A percentile compares a stretch with the other conserved stretches of the same genome.
phyloP scores from a whole-genome alignment of 2,888 invertebrate genomes.

The Dasysyrphus albostriatus region DNA sequence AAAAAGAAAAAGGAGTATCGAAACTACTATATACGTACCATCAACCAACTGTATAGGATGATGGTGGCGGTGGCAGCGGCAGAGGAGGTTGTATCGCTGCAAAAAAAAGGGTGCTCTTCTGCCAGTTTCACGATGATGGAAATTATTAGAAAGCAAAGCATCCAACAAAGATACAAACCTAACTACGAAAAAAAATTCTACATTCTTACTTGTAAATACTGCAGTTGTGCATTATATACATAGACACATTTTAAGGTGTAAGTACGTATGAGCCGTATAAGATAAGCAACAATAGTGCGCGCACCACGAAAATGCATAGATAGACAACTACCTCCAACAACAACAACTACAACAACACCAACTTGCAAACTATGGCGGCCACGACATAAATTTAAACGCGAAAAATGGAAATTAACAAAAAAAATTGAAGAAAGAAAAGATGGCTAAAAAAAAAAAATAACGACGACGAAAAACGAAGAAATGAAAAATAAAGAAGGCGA shows the following conservation, averaged over 20 bases:
- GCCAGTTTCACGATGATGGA: conserved; percentile 43
- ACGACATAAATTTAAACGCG: conserved; percentile 71
- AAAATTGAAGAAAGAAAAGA: conserved; percentile 21
- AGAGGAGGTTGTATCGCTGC: not conserved
- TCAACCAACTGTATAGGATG: not conserved
- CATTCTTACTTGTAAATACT: conserved; percentile 11
- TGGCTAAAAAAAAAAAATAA: conserved; percentile 4
- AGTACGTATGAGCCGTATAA: conserved; percentile 50
- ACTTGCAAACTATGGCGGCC: conserved; percentile 53
- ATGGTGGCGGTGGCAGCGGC: not conserved
- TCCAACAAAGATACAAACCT: conserved; percentile 17
- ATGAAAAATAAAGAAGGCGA: conserved; percentile 5
- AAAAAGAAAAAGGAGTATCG: conserved; percentile 53
- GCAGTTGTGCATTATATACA: conserved; percentile 18
- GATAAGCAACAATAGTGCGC: conserved; percentile 73
- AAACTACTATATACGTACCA: conserved; percentile 29
- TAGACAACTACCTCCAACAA: conserved; percentile 44
- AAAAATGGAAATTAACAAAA: conserved; percentile 42
- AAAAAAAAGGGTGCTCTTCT: conserved; percentile 54
- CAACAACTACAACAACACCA: conserved; percentile 1
- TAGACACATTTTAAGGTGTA: conserved; percentile 37
- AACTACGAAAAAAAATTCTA: conserved; percentile 36
- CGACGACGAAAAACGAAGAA: conserved; percentile 22
- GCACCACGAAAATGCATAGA: conserved; percentile 66
- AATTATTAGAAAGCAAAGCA: conserved; percentile 71